Evolutionary conservation across 2,797 vertebrate species (phyloP).

Genomic region (Sebastes alutus): DNA sequence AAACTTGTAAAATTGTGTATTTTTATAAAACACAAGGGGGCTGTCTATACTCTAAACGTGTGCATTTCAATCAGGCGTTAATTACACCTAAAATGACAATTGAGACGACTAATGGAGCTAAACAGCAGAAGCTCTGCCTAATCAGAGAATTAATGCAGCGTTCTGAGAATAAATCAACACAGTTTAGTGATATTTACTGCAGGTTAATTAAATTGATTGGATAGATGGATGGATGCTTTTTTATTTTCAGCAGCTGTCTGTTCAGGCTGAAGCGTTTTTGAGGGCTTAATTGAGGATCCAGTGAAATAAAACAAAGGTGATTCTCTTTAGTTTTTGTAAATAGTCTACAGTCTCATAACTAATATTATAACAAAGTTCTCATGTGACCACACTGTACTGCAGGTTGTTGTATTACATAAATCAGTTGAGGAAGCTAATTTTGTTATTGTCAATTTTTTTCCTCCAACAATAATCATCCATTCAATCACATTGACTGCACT

Average conservation of each 20-base stretch:
- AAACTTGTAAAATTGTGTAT: neutral
- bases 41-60: neutral
- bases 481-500: conserved; percentile 11
- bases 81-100: neutral
- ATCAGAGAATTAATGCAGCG: neutral
- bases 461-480: neutral
- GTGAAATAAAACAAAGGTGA: neutral
- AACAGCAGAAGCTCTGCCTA: neutral
- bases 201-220: neutral
- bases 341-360: neutral
- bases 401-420: neutral
- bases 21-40: neutral
- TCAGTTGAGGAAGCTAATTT: neutral
- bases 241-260: neutral
- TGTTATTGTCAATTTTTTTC: neutral
- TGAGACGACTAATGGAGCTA: neutral
- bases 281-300: neutral
- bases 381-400: conserved; percentile 4
- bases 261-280: neutral
- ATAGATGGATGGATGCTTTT: neutral
- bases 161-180: neutral
- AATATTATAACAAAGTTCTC: neutral
- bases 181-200: neutral
- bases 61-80: neutral
- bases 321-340: neutral